Conservation (phyloP, 2,888 invertebrate genomes). For the Pseudeuparius sepicola region DNA sequence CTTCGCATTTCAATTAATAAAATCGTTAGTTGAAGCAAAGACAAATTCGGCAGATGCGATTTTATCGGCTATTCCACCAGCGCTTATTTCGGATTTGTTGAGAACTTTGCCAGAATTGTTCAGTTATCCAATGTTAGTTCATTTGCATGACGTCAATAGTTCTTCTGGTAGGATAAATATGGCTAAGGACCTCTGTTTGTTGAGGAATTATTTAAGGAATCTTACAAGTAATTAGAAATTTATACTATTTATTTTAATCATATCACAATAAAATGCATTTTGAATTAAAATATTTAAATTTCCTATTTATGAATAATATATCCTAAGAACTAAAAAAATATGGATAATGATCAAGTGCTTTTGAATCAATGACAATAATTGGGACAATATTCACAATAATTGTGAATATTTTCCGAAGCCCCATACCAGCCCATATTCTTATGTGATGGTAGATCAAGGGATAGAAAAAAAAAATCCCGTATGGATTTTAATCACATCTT, state of each 20-base stretch:
- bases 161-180: constrained; percentile 71
- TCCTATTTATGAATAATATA: too few species aligned
- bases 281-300: too few species aligned
- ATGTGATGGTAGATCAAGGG: too few species aligned
- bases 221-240: constrained; percentile 1
- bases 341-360: too few species aligned
- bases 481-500: too few species aligned
- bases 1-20: constrained; percentile 70
- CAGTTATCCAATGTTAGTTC: constrained; percentile 59
- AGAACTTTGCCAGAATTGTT: constrained; percentile 71
- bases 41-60: constrained; percentile 46
- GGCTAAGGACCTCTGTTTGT: constrained; percentile 77
- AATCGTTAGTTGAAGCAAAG: constrained; percentile 64
- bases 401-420: too few species aligned
- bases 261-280: too few species aligned
- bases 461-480: too few species aligned
- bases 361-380: too few species aligned
- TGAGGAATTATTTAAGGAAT: constrained; percentile 63
- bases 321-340: too few species aligned
- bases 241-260: neutral
- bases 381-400: too few species aligned
- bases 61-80: constrained; percentile 64
- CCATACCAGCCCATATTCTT: too few species aligned
- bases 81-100: constrained; percentile 68
- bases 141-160: constrained; percentile 70